A percentile compares a stretch with the other conserved stretches of the same genome.
These are phyloP conservation scores for Dissostichus mawsoni DNA, from an alignment of 2,113 vertebrate species.

Conservation along the genomic window DNA sequence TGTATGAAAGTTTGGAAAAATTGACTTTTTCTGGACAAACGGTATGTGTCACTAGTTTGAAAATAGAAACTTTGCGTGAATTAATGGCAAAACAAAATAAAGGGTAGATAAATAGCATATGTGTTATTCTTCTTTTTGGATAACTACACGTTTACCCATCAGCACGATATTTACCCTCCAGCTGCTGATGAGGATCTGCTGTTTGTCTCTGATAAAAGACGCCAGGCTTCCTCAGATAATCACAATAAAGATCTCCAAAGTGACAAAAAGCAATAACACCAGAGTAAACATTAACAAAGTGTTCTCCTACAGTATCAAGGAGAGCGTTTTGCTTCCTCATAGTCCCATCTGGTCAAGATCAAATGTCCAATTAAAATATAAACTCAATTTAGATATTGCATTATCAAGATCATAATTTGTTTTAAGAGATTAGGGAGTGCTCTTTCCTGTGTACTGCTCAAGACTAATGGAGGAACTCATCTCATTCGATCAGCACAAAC, in stretches of 20 bases:
- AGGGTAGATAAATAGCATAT: no score
- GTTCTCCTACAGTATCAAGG: background rate
- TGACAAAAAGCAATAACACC: conserved; percentile 1
- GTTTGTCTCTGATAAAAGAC: conserved; percentile 9
- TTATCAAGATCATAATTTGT: conserved; percentile 43
- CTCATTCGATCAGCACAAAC: conserved; percentile 8
- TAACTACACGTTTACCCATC: no score
- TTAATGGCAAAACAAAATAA: no score
- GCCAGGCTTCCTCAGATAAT: background rate
- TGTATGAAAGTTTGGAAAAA: no score
- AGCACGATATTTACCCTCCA: no score
- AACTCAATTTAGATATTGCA: conserved; percentile 4
- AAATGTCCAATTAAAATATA: conserved; percentile 7
- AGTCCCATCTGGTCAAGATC: conserved; percentile 28
- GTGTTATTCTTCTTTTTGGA: no score
- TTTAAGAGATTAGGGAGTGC: conserved; percentile 45
- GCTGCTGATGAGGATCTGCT: background rate
- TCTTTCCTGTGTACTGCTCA: conserved; percentile 18
- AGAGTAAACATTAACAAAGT: background rate
- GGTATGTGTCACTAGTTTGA: no score
- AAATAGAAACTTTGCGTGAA: no score
- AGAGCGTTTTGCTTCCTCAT: background rate
- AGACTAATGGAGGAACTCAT: conserved; percentile 33
- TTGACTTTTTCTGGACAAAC: no score
- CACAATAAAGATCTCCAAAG: background rate